Conservation (phyloP, 2,888 invertebrate species). For the Anorthoa munda region DNA sequence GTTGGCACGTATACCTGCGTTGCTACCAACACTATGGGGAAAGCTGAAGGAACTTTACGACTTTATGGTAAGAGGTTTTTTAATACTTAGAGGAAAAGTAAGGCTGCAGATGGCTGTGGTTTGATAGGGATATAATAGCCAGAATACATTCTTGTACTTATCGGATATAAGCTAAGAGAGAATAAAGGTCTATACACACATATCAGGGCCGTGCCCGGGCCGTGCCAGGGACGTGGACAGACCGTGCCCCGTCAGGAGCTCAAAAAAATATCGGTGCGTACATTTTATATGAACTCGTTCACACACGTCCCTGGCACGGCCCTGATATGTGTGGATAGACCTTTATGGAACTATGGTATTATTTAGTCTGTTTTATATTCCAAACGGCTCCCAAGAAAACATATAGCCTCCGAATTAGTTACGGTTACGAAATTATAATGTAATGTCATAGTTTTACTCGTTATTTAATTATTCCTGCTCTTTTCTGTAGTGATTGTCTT, state of each 20-base stretch:
- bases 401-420: no score
- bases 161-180: no score
- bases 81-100: background rate
- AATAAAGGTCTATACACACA: no score
- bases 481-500: background rate
- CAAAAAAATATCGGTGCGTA: no score
- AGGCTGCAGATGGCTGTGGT: background rate
- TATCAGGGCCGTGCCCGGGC: no score
- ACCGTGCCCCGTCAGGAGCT: no score
- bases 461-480: background rate
- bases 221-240: no score
- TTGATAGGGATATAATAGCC: background rate
- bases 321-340: no score
- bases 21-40: conserved; percentile 93
- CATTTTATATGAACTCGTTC: no score
- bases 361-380: no score
- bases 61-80: conserved; percentile 91
- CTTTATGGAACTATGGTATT: no score
- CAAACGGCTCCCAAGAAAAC: background rate
- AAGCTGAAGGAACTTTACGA: conserved; percentile 92
- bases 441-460: background rate
- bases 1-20: conserved; percentile 93
- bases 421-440: background rate
- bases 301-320: no score
- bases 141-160: background rate